Base-by-base conservation (phyloP, 2,113 vertebrate species). In the Pelmatolapia mariae region DNA sequence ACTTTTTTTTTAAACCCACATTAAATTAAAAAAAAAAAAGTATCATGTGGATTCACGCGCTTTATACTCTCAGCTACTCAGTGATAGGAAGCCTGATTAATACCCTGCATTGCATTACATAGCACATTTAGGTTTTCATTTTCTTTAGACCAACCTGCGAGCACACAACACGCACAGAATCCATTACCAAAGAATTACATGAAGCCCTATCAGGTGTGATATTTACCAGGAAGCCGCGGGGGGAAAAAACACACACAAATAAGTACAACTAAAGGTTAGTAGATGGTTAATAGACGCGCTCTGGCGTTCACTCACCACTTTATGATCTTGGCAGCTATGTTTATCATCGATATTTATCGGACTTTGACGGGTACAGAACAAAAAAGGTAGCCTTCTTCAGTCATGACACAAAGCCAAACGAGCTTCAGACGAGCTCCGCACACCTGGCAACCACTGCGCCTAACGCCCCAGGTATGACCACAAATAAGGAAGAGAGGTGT, bases 391-490 rank as follows among this genome's bases (percentile, higher is more conserved):
- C 26, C 52, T 29, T 29, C 33, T 84, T 47, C 57, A 19, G 45
- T 79, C 53, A 33, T 57, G 6, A 7, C 22, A 22, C 7, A 24
- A 13, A 22, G 2, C 6, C 3, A n/a, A 12, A 13, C 22, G 2
- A 10, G 31, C 31, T 2, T 7, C 5, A 18, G 33, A 16, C 22
- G 2, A 10, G 31, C 36, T 47, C 10, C 22, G 36, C 73, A 16
- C 87, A 89, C 80, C 82, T 89, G 80, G 8, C 10, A 29, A 68
- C 33, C 47, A 11, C n/a, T 73, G 40, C 5, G 50, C 79, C 18
- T 52, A n/a, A 68, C 47, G n/a, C 24, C 57, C 26, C 91, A 88
- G 90, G 88, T 92, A 38, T 26, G 81, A 56, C 10, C 2, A 10
- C 5, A 43, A 10, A 15, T 13, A 11, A 59, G 52, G 66, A 61